A percentile compares a stretch with the other conserved stretches of the same genome.
phyloP scores from a whole-genome alignment of 2,113 vertebrate genomes.

The Saguinus midas region DNA sequence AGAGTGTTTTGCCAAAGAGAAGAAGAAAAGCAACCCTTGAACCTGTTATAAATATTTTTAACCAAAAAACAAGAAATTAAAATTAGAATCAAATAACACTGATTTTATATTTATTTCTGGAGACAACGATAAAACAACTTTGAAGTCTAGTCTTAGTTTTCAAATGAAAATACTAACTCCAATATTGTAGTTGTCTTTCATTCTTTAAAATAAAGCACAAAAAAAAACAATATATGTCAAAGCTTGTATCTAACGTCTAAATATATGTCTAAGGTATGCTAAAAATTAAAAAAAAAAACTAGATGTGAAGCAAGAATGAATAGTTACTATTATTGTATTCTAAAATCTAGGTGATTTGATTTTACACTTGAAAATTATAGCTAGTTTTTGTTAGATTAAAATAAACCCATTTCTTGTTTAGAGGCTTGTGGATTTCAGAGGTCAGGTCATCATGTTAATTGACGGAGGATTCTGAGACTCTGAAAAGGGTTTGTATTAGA shows the following conservation, averaged over 20 bases:
- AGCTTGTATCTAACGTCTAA: not conserved
- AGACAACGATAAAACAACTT: not conserved
- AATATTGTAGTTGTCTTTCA: not conserved
- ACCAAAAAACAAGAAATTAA: not conserved
- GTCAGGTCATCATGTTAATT: too few species aligned
- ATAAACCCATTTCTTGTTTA: too few species aligned
- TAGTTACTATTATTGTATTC: too few species aligned
- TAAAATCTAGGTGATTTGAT: too few species aligned
- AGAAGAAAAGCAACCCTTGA: not conserved
- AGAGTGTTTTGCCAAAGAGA: not conserved
- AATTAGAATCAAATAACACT: not conserved
- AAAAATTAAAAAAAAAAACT: too few species aligned
- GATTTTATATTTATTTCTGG: not conserved
- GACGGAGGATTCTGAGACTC: too few species aligned
- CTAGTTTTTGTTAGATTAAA: too few species aligned
- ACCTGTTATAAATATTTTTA: not conserved
- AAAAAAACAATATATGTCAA: not conserved
- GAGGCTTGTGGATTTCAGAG: too few species aligned
- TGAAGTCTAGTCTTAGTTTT: not conserved
- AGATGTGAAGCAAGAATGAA: too few species aligned
- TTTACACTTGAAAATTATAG: too few species aligned
- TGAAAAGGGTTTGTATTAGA: not conserved
- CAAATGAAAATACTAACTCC: not conserved
- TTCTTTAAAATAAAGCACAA: not conserved
- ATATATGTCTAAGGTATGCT: too few species aligned